Conservation (phyloP, 1,140 invertebrate genomes). For the Ceratosolen solmsi region DNA sequence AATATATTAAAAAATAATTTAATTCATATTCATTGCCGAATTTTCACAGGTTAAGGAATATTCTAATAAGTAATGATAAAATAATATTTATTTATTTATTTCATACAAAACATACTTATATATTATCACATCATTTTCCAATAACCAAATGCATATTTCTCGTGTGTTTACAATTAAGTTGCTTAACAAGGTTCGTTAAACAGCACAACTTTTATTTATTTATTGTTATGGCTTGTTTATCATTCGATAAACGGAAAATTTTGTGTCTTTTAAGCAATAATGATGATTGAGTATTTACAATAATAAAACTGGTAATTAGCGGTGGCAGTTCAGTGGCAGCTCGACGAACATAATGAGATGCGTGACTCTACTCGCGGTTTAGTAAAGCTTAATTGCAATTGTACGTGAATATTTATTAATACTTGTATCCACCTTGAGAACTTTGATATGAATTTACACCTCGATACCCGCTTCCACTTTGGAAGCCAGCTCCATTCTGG, state of each 20-base stretch:
- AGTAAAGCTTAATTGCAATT: neutral
- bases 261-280: slow-evolving; percentile 34
- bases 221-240: neutral
- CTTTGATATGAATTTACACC: slow-evolving; percentile 33
- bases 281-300: slow-evolving; percentile 48
- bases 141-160: slow-evolving; percentile 21
- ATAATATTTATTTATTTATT: slow-evolving; percentile 40
- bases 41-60: neutral
- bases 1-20: neutral
- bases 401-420: neutral
- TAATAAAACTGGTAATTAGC: slow-evolving; percentile 35
- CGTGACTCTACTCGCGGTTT: neutral
- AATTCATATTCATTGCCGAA: neutral
- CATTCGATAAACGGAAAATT: slow-evolving; percentile 31
- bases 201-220: slow-evolving; percentile 5
- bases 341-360: slow-evolving; percentile 18
- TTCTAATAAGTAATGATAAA: slow-evolving; percentile 17
- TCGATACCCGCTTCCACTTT: slow-evolving; percentile 35
- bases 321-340: slow-evolving; percentile 47
- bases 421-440: slow-evolving; percentile 49
- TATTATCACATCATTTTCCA: slow-evolving; percentile 49
- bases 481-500: slow-evolving; percentile 38
- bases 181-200: slow-evolving; percentile 10
- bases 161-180: neutral
- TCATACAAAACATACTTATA: slow-evolving; percentile 45